A percentile compares a stretch with the other conserved stretches of the same genome.
Evolutionary conservation across 2,797 vertebrate genomes (phyloP).

Genomic region (Pangasius krempfi): DNA sequence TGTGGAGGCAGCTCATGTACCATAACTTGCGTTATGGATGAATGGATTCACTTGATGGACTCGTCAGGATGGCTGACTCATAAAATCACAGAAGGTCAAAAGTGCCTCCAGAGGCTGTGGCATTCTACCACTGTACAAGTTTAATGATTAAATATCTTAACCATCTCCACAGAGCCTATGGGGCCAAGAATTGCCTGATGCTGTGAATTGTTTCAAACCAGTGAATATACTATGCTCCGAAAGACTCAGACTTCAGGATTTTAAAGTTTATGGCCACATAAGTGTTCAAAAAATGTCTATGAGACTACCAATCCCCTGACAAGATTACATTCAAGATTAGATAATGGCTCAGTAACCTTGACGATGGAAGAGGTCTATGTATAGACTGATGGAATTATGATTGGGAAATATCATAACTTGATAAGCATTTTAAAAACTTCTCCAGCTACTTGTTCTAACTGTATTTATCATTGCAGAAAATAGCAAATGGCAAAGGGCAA

Average conservation of each 20-base stretch:
- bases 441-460: not conserved
- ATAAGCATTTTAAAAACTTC: not conserved
- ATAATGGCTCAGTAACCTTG: not conserved
- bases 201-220: not conserved
- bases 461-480: too few species aligned
- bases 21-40: not conserved
- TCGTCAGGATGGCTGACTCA: not conserved
- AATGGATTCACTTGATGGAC: not conserved
- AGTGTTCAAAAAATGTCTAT: not conserved
- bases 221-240: too few species aligned
- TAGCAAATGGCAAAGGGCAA: not conserved
- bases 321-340: not conserved
- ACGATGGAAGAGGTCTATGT: not conserved
- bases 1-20: not conserved
- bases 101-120: not conserved
- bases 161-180: not conserved
- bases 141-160: not conserved
- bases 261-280: not conserved
- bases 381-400: slow-evolving; percentile 5
- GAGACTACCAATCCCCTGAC: not conserved
- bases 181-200: not conserved
- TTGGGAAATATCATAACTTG: not conserved
- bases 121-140: not conserved
- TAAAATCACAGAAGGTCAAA: slow-evolving; percentile 7
- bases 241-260: not conserved